phyloP scores from a whole-genome alignment of 2,797 vertebrate genomes.

The Masticophis lateralis region DNA sequence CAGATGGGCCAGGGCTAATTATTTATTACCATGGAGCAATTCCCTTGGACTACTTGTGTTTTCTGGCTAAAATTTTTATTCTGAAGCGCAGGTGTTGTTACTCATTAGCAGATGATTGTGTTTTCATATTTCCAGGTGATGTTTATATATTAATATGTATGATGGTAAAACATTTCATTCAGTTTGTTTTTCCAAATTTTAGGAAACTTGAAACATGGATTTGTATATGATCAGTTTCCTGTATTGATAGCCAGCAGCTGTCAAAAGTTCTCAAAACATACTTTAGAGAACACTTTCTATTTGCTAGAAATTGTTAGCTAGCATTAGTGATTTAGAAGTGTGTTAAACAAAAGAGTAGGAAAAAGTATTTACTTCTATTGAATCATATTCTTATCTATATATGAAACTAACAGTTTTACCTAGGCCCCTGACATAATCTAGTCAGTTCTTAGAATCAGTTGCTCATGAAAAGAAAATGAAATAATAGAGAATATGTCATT shows the following conservation, averaged over 20 bases:
- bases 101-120: conserved; percentile 86
- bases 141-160: neutral
- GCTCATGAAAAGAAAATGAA: neutral
- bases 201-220: neutral
- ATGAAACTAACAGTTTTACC: neutral
- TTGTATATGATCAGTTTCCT: neutral
- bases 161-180: neutral
- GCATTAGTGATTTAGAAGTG: neutral
- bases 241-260: neutral
- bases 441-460: neutral
- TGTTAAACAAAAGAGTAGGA: neutral
- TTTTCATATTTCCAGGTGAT: conserved; percentile 89
- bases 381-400: neutral
- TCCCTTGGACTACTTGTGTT: conserved; percentile 90
- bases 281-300: neutral
- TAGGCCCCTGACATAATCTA: neutral
- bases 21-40: conserved; percentile 92
- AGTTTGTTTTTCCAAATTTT: neutral
- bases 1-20: conserved; percentile 85
- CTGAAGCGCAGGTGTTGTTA: conserved; percentile 85
- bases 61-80: conserved; percentile 83
- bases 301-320: neutral
- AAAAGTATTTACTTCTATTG: neutral
- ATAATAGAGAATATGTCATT: neutral
- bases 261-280: neutral